Conservation (phyloP, 2,797 vertebrate genomes). For the Sardinella longiceps region DNA sequence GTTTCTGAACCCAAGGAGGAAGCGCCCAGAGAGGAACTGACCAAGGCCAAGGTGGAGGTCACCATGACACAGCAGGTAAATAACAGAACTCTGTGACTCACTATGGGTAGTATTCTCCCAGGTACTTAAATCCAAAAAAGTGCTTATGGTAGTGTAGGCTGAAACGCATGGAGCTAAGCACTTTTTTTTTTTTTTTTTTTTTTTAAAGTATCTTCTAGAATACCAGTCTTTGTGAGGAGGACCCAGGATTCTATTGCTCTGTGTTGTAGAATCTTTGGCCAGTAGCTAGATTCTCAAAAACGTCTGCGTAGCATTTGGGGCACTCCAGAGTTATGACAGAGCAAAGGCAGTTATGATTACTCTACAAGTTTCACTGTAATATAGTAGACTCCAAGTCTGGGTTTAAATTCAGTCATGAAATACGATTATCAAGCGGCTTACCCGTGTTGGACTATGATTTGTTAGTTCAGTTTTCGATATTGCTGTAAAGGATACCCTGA, state of each 20-base stretch:
- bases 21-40: constrained; percentile 72
- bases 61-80: constrained; percentile 79
- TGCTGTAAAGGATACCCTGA: background rate
- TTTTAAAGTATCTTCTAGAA: no score
- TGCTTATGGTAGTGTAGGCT: no score
- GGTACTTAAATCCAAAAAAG: no score
- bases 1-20: constrained; percentile 74
- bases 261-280: background rate
- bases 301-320: no score
- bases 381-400: background rate
- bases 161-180: no score
- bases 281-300: background rate
- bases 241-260: background rate
- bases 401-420: background rate
- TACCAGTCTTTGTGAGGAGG: no score
- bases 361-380: background rate
- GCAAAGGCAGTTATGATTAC: background rate
- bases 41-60: constrained; percentile 72
- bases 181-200: no score
- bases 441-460: background rate
- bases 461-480: background rate
- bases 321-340: background rate
- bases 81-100: background rate
- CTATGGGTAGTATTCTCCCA: no score
- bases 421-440: background rate